Base-by-base conservation (phyloP, 1,140 invertebrate species). In the Parapsyche elsis region DNA sequence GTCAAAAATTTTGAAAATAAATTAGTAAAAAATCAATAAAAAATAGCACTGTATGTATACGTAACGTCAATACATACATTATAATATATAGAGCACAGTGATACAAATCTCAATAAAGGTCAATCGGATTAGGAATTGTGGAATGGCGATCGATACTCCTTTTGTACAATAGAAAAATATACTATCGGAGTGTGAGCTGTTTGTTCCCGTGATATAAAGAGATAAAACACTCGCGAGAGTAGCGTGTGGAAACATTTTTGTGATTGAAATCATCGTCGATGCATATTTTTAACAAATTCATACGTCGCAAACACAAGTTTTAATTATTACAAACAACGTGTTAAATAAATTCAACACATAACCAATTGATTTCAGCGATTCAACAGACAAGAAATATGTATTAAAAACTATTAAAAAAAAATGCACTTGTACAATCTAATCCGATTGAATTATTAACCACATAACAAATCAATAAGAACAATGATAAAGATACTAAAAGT, bases 201-300 rank as follows among this genome's bases (percentile, higher is more conserved):
- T 12, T 53, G 49, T 38, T 38, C 30, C 30, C 30, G 30, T 38
- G 30, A 38, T 38, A 38, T 16, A 53, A 5, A 53, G 16, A 53
- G 49, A 16, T 14, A 53, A 53, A 53, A 1, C 10, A 53, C 16
- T 16, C 49, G 12, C 16, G 12, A 53, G 49, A 53, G 1, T 5
- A 5, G 12, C 16, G 49, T 53, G 16, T 53, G 14, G 24, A 10
- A 38, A 26, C 24, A 67, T 9, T 26, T 26, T 12, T 67, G 64
- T 67, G 64, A 67, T 67, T 67, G 64, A 67, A 67, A 67, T 67
- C 64, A 67, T 67, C 64, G 24, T 67, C 26, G 30, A 26, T 61
- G 16, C 10, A 67, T 23, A 61, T 19, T 19, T 61, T 61, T 19
- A n/a, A 19, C 57, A 67, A 53, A 53, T 16, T 53, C 49, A 53